A percentile compares a stretch with the other conserved stretches of the same genome.
Conservation (phyloP, 1,140 invertebrate genomes). For the Metaphire vulgaris region DNA sequence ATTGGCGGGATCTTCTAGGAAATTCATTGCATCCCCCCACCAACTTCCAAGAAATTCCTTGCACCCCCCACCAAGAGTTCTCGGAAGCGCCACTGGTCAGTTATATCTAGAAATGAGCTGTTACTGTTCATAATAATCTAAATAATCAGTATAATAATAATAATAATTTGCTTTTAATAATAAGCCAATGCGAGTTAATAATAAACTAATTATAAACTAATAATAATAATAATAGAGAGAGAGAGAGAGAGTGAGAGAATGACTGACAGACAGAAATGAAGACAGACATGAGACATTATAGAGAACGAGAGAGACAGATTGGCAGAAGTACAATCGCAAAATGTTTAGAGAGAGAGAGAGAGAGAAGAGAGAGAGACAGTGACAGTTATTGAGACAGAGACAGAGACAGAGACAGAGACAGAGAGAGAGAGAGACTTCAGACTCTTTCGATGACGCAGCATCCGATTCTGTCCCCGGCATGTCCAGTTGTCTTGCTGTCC, state of each 20-base stretch:
- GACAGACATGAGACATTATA: slow-evolving; percentile 21
- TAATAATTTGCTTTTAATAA: no score
- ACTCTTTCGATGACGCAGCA: slow-evolving; percentile 17
- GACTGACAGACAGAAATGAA: slow-evolving; percentile 23
- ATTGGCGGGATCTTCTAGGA: no score
- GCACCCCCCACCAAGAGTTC: no score
- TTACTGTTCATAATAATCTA: no score
- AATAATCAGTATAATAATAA: no score
- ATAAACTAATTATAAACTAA: no score
- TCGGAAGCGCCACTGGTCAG: no score
- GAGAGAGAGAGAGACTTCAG: not conserved
- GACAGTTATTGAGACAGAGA: not conserved
- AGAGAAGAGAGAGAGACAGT: not conserved
- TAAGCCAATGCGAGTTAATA: no score
- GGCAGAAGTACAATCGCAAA: not conserved
- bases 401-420: not conserved
- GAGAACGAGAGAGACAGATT: not conserved
- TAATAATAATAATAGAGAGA: no score
- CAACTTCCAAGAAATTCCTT: no score
- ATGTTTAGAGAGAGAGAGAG: not conserved
- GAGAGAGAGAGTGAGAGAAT: slow-evolving; percentile 29
- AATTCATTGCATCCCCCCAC: no score
- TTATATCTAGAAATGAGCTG: no score
- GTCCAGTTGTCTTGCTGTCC: slow-evolving; percentile 11
- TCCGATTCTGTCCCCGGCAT: slow-evolving; percentile 17